Conservation (phyloP, 2,797 vertebrate species). For the Fratercula arctica region DNA sequence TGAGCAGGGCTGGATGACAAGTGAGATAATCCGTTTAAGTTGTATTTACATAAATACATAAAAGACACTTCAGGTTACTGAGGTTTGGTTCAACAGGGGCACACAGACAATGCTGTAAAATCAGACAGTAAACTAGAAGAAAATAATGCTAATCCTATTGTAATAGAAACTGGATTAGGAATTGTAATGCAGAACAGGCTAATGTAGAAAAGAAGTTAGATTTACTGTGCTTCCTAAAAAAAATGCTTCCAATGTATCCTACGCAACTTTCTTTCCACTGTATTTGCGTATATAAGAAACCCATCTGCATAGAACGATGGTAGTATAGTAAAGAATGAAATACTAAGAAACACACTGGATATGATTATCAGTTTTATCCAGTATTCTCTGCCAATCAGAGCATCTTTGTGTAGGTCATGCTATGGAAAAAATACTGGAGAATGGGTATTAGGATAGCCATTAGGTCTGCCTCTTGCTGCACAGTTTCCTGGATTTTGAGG, state of each 20-base stretch:
- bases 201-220: neutral
- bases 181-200: neutral
- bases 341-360: neutral
- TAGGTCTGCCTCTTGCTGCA: neutral
- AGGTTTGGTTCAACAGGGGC: neutral
- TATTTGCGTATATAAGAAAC: neutral
- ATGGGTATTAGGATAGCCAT: neutral
- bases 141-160: neutral
- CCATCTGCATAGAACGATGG: neutral
- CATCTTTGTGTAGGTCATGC: neutral
- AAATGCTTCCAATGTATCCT: neutral
- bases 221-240: neutral
- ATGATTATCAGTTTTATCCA: neutral
- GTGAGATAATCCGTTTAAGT: neutral
- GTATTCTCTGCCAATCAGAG: neutral
- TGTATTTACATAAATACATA: neutral
- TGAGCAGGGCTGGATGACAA: neutral
- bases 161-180: neutral
- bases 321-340: neutral
- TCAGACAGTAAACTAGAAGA: neutral
- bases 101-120: neutral
- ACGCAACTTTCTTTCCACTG: neutral
- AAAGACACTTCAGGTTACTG: neutral
- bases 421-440: neutral
- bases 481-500: neutral